Evolutionary conservation across 2,797 vertebrate genomes (phyloP).

Genomic region (Girardinus metallicus): DNA sequence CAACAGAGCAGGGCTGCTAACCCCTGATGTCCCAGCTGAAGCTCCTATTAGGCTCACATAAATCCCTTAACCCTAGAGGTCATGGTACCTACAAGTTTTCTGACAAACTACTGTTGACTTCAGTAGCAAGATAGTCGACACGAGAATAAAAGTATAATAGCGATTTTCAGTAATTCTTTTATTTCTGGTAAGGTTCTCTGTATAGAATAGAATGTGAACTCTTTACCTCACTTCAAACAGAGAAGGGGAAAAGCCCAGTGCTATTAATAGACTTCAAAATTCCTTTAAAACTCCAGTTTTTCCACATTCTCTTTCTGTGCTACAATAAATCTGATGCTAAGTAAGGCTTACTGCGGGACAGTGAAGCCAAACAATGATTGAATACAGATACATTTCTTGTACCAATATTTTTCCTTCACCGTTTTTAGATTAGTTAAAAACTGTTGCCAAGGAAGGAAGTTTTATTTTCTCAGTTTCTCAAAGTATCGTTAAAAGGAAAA

Average conservation of each 20-base stretch:
- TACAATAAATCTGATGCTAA: background rate
- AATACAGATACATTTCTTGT: background rate
- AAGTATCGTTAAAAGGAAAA: background rate
- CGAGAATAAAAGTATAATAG: background rate
- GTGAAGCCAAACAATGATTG: background rate
- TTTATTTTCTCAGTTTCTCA: background rate
- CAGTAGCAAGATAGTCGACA: background rate
- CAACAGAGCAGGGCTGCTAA: constrained; percentile 45
- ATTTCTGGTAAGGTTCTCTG: background rate
- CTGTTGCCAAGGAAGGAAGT: background rate
- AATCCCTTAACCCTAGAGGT: constrained; percentile 43
- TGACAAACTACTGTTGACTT: constrained; percentile 22
- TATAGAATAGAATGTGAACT: background rate
- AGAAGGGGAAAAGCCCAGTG: background rate
- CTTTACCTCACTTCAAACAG: background rate
- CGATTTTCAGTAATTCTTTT: background rate
- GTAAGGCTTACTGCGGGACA: background rate
- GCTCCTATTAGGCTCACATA: constrained; percentile 45
- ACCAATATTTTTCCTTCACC: background rate
- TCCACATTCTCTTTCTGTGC: background rate
- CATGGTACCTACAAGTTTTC: constrained; percentile 26
- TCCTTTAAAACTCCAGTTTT: background rate
- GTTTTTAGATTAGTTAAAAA: constrained; percentile 3
- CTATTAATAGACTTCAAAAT: constrained; percentile 11
- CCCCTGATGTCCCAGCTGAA: constrained; percentile 34